Percentiles rank a stretch among this genome's conserved stretches.
These are phyloP conservation scores for Marisa cornuarietis DNA, from an alignment of 1,140 invertebrate genomes.

Conservation along the genomic window DNA sequence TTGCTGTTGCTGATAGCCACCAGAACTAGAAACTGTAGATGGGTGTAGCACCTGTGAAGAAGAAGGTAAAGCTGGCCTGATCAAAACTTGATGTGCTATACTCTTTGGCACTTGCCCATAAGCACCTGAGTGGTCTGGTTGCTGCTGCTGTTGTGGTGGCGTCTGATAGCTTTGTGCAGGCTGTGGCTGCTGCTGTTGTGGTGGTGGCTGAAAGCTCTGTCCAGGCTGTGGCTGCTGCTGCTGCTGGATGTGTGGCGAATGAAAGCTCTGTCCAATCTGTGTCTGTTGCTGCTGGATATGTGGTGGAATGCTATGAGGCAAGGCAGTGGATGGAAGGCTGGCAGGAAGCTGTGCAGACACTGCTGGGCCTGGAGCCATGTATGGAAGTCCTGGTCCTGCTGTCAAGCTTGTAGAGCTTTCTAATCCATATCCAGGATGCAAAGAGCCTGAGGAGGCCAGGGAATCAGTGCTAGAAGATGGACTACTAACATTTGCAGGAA, in stretches of 20 bases:
- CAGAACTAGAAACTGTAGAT: too few species aligned
- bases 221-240: not conserved
- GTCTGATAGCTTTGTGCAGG: not conserved
- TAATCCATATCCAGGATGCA: conserved; percentile 5
- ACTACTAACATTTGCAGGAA: not conserved
- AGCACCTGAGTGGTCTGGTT: too few species aligned
- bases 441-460: conserved; percentile 22
- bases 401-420: too few species aligned
- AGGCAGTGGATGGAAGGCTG: not conserved
- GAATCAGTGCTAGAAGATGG: not conserved
- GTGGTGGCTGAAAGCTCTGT: conserved; percentile 1
- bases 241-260: not conserved
- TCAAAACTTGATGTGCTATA: too few species aligned
- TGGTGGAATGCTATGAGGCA: not conserved
- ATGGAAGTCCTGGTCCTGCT: too few species aligned
- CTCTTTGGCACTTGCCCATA: too few species aligned
- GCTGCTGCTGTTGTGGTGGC: too few species aligned
- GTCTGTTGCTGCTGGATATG: not conserved
- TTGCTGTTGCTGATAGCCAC: too few species aligned
- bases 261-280: not conserved
- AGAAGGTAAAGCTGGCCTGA: too few species aligned
- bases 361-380: too few species aligned
- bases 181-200: conserved; percentile 13
- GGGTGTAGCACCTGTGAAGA: too few species aligned
- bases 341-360: not conserved